phyloP scores from a whole-genome alignment of 37 sponge, comb jelly and placozoan species.

The Tethya wilhelma region DNA sequence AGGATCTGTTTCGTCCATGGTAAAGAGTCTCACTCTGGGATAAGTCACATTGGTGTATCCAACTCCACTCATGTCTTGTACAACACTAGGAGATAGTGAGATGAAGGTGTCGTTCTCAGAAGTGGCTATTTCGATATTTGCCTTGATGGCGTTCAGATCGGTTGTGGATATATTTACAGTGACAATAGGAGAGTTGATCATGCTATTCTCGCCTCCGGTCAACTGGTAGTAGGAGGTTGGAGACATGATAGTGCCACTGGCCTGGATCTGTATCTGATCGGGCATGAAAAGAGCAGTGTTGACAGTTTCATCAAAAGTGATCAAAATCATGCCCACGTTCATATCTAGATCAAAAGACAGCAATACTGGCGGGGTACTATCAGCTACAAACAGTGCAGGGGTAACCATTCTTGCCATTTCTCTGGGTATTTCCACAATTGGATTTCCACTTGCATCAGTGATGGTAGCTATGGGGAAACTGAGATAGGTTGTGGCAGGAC shows the following conservation, averaged over 20 bases:
- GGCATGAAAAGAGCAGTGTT: conserved; percentile 69
- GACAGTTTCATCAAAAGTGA: conserved; percentile 88
- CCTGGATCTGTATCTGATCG: conserved; percentile 41
- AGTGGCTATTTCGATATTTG: conserved; percentile 63
- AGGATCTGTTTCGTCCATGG: conserved; percentile 70
- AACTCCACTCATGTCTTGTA: conserved; percentile 65
- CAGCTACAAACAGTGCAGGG: conserved; percentile 18
- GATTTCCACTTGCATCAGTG: conserved; percentile 63
- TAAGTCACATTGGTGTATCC: conserved; percentile 15
- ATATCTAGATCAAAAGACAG: conserved; percentile 68
- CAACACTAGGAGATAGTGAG: conserved; percentile 36
- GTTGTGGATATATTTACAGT: conserved; percentile 49
- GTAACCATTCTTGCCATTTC: conserved; percentile 5
- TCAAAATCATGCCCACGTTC: conserved; percentile 50
- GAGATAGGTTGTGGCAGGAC: conserved; percentile 60
- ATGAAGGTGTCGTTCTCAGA: conserved; percentile 61
- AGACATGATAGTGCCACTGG: background rate
- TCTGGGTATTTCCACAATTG: conserved; percentile 30
- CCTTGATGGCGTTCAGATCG: conserved; percentile 84
- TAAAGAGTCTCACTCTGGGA: conserved; percentile 49
- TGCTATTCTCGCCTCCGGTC: conserved; percentile 49
- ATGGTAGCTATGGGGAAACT: conserved; percentile 48
- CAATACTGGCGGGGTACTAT: conserved; percentile 58
- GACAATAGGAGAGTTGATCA: conserved; percentile 55
- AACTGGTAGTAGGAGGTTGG: conserved; percentile 45